These are phyloP conservation scores for Baccha elongata DNA, from an alignment of 2,888 invertebrate genomes.

Conservation along the genomic window DNA sequence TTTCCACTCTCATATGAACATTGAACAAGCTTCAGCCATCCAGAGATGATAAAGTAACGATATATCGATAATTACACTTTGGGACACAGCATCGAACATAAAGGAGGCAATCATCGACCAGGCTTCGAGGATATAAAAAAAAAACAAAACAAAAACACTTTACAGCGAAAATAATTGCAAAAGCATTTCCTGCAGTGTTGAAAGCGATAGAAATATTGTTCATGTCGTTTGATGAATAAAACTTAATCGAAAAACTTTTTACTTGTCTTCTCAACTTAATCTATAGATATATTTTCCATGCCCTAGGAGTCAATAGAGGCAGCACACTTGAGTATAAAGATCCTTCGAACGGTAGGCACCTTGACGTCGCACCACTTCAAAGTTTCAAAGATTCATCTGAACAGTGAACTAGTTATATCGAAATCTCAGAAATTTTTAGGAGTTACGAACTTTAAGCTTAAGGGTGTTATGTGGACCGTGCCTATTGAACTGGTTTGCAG, in stretches of 20 bases:
- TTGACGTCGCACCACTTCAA: no score
- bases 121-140: constrained; percentile 12
- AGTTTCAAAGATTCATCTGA: no score
- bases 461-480: no score
- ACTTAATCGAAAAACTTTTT: constrained; percentile 63
- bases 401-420: no score
- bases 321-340: no score
- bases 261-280: constrained; percentile 33
- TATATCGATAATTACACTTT: constrained; percentile 71
- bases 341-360: no score
- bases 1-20: constrained; percentile 23
- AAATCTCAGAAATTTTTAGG: no score
- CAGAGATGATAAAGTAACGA: constrained; percentile 63
- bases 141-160: constrained; percentile 41
- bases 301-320: no score
- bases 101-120: constrained; percentile 22
- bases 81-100: constrained; percentile 43
- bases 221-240: constrained; percentile 55
- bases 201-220: constrained; percentile 55
- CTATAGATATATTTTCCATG: background rate
- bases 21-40: constrained; percentile 24
- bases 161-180: constrained; percentile 53
- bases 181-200: constrained; percentile 56
- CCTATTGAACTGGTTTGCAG: no score
- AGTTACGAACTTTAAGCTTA: no score